phyloP scores from a whole-genome alignment of 2,797 vertebrate genomes.

The Danio choprae region DNA sequence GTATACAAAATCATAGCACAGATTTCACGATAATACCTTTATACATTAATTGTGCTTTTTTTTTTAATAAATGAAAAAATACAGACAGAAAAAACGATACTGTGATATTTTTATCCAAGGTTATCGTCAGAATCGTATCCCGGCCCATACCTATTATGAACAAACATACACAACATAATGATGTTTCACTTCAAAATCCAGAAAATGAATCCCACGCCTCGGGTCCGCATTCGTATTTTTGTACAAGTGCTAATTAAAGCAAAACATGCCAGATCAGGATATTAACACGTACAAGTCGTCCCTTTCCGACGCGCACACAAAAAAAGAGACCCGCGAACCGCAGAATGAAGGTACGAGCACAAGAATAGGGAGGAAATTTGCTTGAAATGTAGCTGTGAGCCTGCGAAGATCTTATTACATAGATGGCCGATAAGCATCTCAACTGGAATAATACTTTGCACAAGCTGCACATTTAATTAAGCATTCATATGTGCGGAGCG shows the following conservation, averaged over 20 bases:
- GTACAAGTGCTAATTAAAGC: slow-evolving; percentile 56
- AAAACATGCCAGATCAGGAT: slow-evolving; percentile 52
- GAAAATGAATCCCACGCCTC: slow-evolving; percentile 3
- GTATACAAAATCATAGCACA: too few relatives aligned
- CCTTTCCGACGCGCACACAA: slow-evolving; percentile 50
- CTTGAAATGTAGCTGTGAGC: slow-evolving; percentile 92
- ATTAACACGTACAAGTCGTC: slow-evolving; percentile 58
- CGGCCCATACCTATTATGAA: too few relatives aligned
- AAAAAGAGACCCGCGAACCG: slow-evolving; percentile 68
- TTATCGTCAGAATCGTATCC: too few relatives aligned
- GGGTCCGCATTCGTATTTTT: background rate
- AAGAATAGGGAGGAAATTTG: slow-evolving; percentile 86
- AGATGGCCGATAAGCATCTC: slow-evolving; percentile 93
- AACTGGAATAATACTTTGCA: slow-evolving; percentile 99
- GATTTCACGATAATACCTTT: too few relatives aligned
- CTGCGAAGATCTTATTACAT: slow-evolving; percentile 93
- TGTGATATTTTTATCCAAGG: too few relatives aligned
- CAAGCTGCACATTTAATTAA: slow-evolving; percentile 99
- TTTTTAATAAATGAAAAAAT: too few relatives aligned
- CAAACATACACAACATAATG: slow-evolving; percentile 50
- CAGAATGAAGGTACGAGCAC: slow-evolving; percentile 66
- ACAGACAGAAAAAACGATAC: too few relatives aligned
- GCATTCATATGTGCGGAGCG: slow-evolving; percentile 77
- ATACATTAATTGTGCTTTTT: too few relatives aligned
- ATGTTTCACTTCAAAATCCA: slow-evolving; percentile 36